Base-by-base conservation (phyloP, 2,888 invertebrate species). In the Tetragonisca angustula region DNA sequence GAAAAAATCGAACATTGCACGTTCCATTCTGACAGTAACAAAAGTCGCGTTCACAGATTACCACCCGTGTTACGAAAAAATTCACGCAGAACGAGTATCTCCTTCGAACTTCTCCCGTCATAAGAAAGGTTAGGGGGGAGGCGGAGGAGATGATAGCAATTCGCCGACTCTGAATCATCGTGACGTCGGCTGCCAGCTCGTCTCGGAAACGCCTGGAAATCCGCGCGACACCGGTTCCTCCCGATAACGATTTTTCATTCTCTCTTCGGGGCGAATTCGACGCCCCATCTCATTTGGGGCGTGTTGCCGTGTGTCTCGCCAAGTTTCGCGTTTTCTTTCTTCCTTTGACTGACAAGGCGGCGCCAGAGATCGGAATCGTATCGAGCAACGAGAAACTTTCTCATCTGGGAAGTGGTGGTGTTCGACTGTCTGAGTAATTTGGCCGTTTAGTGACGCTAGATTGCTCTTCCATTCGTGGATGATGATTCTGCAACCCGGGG, bases 221-320 rank as follows among this genome's bases (percentile, higher is more conserved):
- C 21, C 72, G 5, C 27, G 43, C 54, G 43, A 72, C 72, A 27
- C 62, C 43, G 9, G 61, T 77, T 54, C 43, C 36, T 6, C 15
- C 43, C 9, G 0, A 43, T 49, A 72, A 77, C 77, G 72, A 77
- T 69, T 71, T 80, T 76, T 65, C 76, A 59, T 67, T 80, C 76
- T 77, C 77, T 78, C 74, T 76, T 82, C 59, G 24, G n/a, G 70
- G 67, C 64, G 77, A 71, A 72, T 73, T 82, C 75, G 50, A 43
- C 49, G 24, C 62, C 54, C 50, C 59, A 72, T 72, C 17, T 70
- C 86, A 62, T 74, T 72, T 56, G 62, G 36, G 24, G 43, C 81
- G 86, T 84, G 81, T 81, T 84, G 78, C 81, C 68, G 32, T 54
- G 75, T 68, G 43, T 43, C 9, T 75, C 54, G 27, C 59, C 62